Evolutionary conservation across 2,888 invertebrate species (phyloP), one percentile per base, ranked within the genome.

Genomic region (Ophioninae sp.): DNA sequence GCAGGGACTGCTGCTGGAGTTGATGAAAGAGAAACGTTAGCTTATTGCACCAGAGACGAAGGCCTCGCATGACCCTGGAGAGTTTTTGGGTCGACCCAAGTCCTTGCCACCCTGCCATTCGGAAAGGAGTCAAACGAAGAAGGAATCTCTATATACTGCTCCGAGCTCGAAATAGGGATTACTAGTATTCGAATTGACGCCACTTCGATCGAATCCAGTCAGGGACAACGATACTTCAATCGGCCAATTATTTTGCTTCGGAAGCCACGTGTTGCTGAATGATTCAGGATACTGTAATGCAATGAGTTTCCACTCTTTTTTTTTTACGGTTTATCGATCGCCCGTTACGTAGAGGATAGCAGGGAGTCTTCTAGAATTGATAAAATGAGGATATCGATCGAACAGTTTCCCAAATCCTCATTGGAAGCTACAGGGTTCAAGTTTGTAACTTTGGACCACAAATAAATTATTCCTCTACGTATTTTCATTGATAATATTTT

Each of bases 121-220:
- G 22, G 37, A 61, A 23, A 74, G 63, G 37, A 30, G 74, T 80
- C 56, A 80, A 74, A 69, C 79, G 22, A 22, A 73, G 22, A 39
- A 13, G 39, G 30, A 61, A 51, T 74, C 9, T 61, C 30, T 68
- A 61, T 67, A 39, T 41, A n/a, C 51, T 59, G 37, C 10, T 30
- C 3, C 3, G 30, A 30, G 65, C n/a, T 30, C 10, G 41, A 67
- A 41, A 67, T 13, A 20, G 13, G 13, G 22, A 30, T 22, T 68
- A 17, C 20, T 17, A 7, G 44, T 68, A 8, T 3, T 20, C 17
- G 13, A 7, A 23, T 23, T 10, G 17, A 30, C 30, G 1, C 30
- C 1, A 30, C 30, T 68, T 51, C 44, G 17, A 51, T 68, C 44
- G 23, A 8, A 68, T 22, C 22, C 6, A 10, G 23, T 68, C 0